Evolutionary conservation across 1,140 invertebrate species (phyloP).

Genomic region (Cotesia vestalis): DNA sequence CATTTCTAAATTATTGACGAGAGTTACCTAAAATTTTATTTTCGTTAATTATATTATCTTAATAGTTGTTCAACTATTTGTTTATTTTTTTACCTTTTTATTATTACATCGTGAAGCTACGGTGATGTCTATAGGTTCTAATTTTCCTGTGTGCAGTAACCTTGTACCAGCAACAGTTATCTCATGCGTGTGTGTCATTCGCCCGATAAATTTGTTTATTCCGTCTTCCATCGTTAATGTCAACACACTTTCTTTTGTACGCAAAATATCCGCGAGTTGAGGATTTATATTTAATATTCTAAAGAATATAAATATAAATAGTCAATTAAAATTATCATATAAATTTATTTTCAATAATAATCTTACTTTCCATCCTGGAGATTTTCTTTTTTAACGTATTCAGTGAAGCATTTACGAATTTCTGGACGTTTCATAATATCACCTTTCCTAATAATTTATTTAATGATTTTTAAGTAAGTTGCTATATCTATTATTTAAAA

Average conservation of each 20-base stretch:
- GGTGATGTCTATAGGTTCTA: conserved; percentile 82
- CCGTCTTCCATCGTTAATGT: conserved; percentile 77
- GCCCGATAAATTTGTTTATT: conserved; percentile 72
- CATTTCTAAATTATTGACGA: conserved; percentile 86
- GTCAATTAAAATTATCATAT: not conserved
- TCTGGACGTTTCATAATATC: conserved; percentile 73
- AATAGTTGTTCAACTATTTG: conserved; percentile 19
- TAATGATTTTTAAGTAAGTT: conserved; percentile 37
- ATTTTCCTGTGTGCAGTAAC: conserved; percentile 75
- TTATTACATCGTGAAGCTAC: conserved; percentile 83
- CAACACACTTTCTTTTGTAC: conserved; percentile 61
- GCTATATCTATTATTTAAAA: conserved; percentile 3
- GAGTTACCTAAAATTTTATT: conserved; percentile 73
- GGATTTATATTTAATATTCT: conserved; percentile 71
- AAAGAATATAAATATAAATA: conserved; percentile 33
- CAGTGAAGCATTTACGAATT: conserved; percentile 76
- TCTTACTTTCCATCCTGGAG: conserved; percentile 69
- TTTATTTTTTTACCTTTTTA: conserved; percentile 76
- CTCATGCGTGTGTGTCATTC: conserved; percentile 81
- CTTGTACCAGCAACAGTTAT: conserved; percentile 70
- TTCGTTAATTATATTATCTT: not conserved
- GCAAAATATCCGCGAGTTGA: conserved; percentile 58
- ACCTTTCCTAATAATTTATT: conserved; percentile 75
- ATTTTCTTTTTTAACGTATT: conserved; percentile 80
- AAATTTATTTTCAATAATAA: not conserved